phyloP scores from a whole-genome alignment of 2,888 invertebrate species.

The Idaea straminata region DNA sequence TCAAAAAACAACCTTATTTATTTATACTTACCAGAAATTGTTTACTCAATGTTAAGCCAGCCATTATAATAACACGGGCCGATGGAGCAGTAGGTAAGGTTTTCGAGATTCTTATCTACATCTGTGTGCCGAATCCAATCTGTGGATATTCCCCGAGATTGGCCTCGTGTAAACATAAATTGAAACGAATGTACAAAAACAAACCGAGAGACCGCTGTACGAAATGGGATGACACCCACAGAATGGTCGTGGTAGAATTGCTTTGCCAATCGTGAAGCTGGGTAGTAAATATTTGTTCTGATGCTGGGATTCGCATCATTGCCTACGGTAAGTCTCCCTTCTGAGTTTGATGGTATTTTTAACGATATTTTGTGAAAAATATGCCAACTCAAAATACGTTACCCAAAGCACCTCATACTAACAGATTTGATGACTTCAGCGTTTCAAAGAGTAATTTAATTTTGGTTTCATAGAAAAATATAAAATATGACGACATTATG shows the following conservation, averaged over 20 bases:
- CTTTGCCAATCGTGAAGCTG: neutral
- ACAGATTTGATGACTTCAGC: neutral
- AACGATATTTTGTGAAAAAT: neutral
- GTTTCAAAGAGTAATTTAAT: neutral
- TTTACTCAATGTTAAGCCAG: slow-evolving; percentile 1
- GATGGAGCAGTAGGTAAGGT: slow-evolving; percentile 10
- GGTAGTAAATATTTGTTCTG: neutral
- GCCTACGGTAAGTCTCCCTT: neutral
- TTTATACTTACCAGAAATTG: slow-evolving; percentile 18
- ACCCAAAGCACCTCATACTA: too few relatives aligned
- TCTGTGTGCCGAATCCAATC: slow-evolving; percentile 30
- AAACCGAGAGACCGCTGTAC: slow-evolving; percentile 24
- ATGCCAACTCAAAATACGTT: neutral
- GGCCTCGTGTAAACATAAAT: slow-evolving; percentile 39
- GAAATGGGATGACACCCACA: slow-evolving; percentile 30
- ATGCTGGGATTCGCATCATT: neutral
- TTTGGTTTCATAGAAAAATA: too few relatives aligned
- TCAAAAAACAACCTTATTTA: neutral
- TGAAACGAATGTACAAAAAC: slow-evolving; percentile 37
- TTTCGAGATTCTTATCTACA: slow-evolving; percentile 24
- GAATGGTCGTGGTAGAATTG: slow-evolving; percentile 8
- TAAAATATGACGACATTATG: too few relatives aligned
- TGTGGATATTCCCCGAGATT: slow-evolving; percentile 32
- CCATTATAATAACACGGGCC: slow-evolving; percentile 1
- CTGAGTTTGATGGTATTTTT: neutral